Conservation (phyloP, 2,797 vertebrate species). For the Podargus strigoides region DNA sequence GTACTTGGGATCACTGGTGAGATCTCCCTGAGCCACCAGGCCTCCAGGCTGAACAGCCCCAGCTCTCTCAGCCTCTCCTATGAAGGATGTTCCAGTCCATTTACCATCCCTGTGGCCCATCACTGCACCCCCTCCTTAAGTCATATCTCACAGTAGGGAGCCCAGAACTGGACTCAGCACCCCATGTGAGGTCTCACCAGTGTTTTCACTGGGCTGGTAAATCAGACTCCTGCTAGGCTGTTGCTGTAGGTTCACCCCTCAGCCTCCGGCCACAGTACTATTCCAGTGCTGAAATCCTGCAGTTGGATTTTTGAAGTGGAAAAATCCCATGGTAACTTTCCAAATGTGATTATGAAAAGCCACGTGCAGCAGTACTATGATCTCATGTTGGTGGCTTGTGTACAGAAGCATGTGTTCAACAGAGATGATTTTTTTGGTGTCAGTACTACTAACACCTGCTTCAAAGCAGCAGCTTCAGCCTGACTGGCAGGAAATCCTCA, state of each 20-base stretch:
- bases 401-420: background rate
- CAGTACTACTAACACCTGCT: background rate
- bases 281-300: background rate
- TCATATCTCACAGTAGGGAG: background rate
- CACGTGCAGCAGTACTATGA: background rate
- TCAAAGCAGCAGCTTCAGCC: background rate
- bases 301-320: background rate
- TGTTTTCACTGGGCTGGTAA: background rate
- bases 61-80: background rate
- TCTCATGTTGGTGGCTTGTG: background rate
- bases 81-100: background rate
- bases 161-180: background rate
- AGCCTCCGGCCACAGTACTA: no score
- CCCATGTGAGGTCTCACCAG: background rate
- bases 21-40: background rate
- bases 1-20: no score
- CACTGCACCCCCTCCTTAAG: background rate
- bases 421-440: background rate
- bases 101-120: no score
- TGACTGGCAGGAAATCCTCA: background rate
- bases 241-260: background rate
- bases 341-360: background rate
- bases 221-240: background rate
- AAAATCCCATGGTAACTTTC: background rate
- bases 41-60: background rate